Conservation (phyloP, 1,140 invertebrate species). For the Aphelenchoides avenae region DNA sequence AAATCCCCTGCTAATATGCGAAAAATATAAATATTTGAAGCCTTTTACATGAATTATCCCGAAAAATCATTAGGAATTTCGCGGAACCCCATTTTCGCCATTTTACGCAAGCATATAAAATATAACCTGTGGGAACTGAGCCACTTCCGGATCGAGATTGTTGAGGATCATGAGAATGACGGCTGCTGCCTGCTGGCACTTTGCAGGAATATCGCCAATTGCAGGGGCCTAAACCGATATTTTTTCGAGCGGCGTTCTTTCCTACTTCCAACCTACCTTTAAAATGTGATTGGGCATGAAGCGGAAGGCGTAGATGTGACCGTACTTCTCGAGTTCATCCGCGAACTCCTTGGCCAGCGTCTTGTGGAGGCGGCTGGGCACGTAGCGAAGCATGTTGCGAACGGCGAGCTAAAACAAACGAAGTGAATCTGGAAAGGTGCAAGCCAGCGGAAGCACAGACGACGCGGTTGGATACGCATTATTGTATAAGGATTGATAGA, state of each 20-base stretch:
- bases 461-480: not conserved
- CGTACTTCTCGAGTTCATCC: slow-evolving; percentile 65
- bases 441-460: not conserved
- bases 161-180: slow-evolving; percentile 61
- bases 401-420: slow-evolving; percentile 64
- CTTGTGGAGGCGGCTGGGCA: slow-evolving; percentile 64
- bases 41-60: not conserved
- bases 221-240: slow-evolving; percentile 65
- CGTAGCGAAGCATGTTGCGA: slow-evolving; percentile 68
- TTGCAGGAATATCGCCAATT: slow-evolving; percentile 65
- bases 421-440: slow-evolving; percentile 12
- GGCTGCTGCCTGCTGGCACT: slow-evolving; percentile 64
- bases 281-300: slow-evolving; percentile 65
- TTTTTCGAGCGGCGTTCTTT: not conserved
- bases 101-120: too few relatives aligned
- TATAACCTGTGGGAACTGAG: slow-evolving; percentile 65
- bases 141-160: slow-evolving; percentile 61
- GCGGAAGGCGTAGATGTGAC: slow-evolving; percentile 71
- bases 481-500: not conserved
- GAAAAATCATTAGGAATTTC: not conserved
- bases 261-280: slow-evolving; percentile 60
- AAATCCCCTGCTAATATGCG: too few relatives aligned
- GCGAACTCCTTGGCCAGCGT: slow-evolving; percentile 66
- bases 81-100: too few relatives aligned
- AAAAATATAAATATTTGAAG: too few relatives aligned